These are phyloP conservation scores for Halictus rubicundus DNA, from an alignment of 1,140 invertebrate species.

Conservation along the genomic window DNA sequence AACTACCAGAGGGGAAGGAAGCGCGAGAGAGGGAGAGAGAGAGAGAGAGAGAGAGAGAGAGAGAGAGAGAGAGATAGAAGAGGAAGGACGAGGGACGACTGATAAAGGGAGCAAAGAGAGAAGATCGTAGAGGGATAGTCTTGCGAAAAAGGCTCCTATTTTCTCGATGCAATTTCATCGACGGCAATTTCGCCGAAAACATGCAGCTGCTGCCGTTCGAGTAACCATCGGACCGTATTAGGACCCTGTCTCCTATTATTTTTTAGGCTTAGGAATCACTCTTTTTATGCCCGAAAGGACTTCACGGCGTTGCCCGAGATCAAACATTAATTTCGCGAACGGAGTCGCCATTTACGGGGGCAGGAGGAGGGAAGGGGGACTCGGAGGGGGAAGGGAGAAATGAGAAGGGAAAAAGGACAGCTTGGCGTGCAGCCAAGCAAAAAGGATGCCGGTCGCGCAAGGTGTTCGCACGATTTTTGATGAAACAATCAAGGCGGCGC, in stretches of 20 bases:
- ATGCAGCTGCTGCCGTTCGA: slow-evolving; percentile 59
- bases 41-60: neutral
- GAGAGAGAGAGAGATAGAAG: neutral
- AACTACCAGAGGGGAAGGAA: neutral
- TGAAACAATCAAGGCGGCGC: slow-evolving; percentile 43
- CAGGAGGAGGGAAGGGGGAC: neutral
- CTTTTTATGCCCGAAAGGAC: slow-evolving; percentile 24
- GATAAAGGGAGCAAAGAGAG: neutral
- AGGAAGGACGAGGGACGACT: neutral
- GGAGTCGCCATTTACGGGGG: slow-evolving; percentile 35
- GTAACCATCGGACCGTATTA: slow-evolving; percentile 53
- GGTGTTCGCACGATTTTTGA: slow-evolving; percentile 54
- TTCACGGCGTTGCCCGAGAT: slow-evolving; percentile 50
- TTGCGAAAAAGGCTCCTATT: slow-evolving; percentile 20
- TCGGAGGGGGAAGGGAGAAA: neutral
- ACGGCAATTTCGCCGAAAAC: slow-evolving; percentile 59
- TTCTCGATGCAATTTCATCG: slow-evolving; percentile 52
- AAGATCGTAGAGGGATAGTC: slow-evolving; percentile 12
- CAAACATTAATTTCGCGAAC: slow-evolving; percentile 59
- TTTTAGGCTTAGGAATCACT: slow-evolving; percentile 22
- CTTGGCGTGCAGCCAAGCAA: neutral
- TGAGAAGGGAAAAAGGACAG: neutral
- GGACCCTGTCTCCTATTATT: slow-evolving; percentile 39
- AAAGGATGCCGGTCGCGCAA: slow-evolving; percentile 40
- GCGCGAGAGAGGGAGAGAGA: neutral